A percentile compares a stretch with the other conserved stretches of the same genome.
Evolutionary conservation across 2,797 vertebrate genomes (phyloP).

Genomic region (Lepilemur septentrionalis): DNA sequence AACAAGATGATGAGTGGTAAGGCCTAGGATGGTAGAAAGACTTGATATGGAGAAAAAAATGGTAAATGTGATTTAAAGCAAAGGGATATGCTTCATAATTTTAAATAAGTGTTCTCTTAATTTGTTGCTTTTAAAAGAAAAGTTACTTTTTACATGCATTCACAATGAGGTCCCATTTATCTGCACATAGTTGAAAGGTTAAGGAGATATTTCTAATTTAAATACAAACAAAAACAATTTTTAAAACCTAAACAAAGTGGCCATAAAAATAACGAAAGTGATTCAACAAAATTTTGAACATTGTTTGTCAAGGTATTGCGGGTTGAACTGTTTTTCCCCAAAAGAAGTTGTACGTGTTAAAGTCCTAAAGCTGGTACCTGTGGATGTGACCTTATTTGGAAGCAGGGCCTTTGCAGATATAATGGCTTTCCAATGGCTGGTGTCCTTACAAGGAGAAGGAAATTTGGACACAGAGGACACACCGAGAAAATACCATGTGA

Average conservation of each 20-base stretch:
- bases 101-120: neutral
- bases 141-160: neutral
- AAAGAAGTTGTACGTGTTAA: neutral
- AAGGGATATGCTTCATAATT: neutral
- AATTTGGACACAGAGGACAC: neutral
- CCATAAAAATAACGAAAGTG: neutral
- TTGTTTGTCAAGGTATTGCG: neutral
- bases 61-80: neutral
- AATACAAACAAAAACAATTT: neutral
- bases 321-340: neutral
- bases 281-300: neutral
- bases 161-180: neutral
- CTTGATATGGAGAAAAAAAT: neutral
- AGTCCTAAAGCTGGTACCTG: neutral
- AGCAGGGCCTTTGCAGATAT: neutral
- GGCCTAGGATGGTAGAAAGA: neutral
- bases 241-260: neutral
- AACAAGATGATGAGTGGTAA: neutral
- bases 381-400: neutral
- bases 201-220: neutral
- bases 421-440: neutral
- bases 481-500: neutral
- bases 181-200: constrained; percentile 17
- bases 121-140: neutral
- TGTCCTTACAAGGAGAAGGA: neutral